Base-by-base conservation (phyloP, 2,797 vertebrate genomes). In the Synaphobranchus kaupii region DNA sequence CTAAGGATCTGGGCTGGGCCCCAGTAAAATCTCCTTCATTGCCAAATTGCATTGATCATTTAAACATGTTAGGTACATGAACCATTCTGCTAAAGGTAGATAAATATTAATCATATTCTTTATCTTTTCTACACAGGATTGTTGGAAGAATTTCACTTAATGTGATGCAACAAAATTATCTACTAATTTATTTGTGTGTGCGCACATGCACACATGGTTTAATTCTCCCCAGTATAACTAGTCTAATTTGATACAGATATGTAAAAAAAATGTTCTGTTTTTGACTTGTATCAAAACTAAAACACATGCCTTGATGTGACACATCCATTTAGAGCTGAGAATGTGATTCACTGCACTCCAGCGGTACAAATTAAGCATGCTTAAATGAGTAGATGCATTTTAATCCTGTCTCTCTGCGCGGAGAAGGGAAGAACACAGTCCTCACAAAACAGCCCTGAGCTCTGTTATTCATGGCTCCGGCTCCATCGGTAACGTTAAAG, bases 31-130 rank as follows among this genome's bases (percentile, higher is more conserved):
- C 34, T 20, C n/a, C 34, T 78, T 73, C 68, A 31, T 34, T 73
- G 28, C 0, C 10, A 73, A 34, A 34, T 34, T 39, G 0, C 22
- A 60, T 60, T 60, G 25, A 10, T 28, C 28, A n/a, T n/a, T 12
- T 10, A 13, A 68, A 68, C 4, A 68, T 28, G 28, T 68, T 10
- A 31, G 28, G 6, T 68, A 68, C n/a, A n/a, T 68, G n/a, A 15
- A 31, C 56, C 56, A 58, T 68, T n/a, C 13, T 68, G n/a, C 0
- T n/a, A 50, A 85, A 85, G 10, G 22, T 85, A 39, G n/a, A 68
- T 73, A 85, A 52, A 85, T 66, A 50, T 71, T 9, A 52, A 20
- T 48, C 66, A 85, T 73, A 73, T 76, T 85, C 17, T 28, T 52
- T 54, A 54, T 20, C 25, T 22, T 39, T 58, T 84, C 60, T 83